A percentile compares a stretch with the other conserved stretches of the same genome.
Evolutionary conservation across 2,113 vertebrate species (phyloP).

Genomic region (Cyprinodon variegatus): DNA sequence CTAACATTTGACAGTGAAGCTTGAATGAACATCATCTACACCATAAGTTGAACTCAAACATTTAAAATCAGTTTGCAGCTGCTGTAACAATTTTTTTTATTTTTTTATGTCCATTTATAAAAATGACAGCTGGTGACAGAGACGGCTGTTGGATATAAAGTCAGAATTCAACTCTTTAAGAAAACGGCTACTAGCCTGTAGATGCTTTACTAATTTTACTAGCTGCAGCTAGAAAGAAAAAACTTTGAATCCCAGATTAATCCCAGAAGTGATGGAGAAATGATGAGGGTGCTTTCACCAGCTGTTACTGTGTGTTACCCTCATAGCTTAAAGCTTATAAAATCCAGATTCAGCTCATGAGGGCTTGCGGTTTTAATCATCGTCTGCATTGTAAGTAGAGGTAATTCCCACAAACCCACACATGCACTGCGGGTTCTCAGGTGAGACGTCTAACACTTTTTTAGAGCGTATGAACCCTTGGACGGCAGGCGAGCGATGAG

Average conservation of each 20-base stretch:
- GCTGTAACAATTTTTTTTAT: too few relatives aligned
- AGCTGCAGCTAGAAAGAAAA: neutral
- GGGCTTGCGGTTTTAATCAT: slow-evolving; percentile 45
- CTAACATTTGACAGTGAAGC: too few relatives aligned
- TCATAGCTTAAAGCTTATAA: slow-evolving; percentile 33
- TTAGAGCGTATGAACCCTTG: slow-evolving; percentile 26
- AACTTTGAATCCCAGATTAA: neutral
- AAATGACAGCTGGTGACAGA: too few relatives aligned
- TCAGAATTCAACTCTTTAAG: too few relatives aligned
- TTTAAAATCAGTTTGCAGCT: too few relatives aligned
- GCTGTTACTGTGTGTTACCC: slow-evolving; percentile 14
- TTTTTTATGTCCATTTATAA: too few relatives aligned
- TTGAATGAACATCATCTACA: too few relatives aligned
- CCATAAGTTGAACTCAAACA: too few relatives aligned
- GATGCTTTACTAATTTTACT: neutral
- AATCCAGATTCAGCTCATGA: slow-evolving; percentile 37
- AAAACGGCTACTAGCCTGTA: too few relatives aligned
- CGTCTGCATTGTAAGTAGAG: slow-evolving; percentile 39
- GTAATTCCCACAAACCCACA: slow-evolving; percentile 37
- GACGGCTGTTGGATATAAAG: too few relatives aligned
- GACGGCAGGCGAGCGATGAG: slow-evolving; percentile 15
- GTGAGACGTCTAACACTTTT: slow-evolving; percentile 47
- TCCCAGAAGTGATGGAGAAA: neutral
- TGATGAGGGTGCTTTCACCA: slow-evolving; percentile 17
- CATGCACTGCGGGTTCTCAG: slow-evolving; percentile 27